Evolutionary conservation across 2,113 vertebrate genomes (phyloP).

Genomic region (Mixornis gularis): DNA sequence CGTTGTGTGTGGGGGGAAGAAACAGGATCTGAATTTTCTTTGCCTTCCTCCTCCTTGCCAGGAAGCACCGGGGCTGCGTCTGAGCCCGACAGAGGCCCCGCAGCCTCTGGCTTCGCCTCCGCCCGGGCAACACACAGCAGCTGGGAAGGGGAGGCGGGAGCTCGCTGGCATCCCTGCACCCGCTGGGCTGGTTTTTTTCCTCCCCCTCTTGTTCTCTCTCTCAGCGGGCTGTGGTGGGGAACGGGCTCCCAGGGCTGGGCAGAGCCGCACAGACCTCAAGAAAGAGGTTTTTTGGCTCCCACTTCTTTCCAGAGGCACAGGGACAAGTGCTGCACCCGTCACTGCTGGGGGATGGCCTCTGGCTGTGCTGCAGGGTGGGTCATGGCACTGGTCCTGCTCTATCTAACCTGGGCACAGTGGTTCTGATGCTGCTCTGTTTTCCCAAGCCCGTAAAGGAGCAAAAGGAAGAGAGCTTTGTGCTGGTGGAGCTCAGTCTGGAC

Average conservation of each 20-base stretch:
- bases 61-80: neutral
- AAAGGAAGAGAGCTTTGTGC: neutral
- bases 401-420: neutral
- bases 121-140: neutral
- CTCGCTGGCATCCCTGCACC: neutral
- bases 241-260: neutral
- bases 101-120: neutral
- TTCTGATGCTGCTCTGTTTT: neutral
- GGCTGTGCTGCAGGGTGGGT: neutral
- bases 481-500: neutral
- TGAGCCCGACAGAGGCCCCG: neutral
- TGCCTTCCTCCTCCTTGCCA: neutral
- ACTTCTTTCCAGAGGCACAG: accelerated
- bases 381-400: neutral
- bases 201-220: constrained; percentile 6
- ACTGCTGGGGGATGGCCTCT: neutral
- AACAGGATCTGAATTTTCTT: neutral
- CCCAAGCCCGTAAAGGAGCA: neutral
- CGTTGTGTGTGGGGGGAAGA: accelerated
- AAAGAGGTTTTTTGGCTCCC: neutral
- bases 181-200: constrained; percentile 13
- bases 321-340: accelerated
- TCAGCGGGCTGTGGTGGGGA: neutral
- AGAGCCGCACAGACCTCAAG: neutral
- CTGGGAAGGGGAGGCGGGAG: neutral